Evolutionary conservation across 2,888 invertebrate species (phyloP).

Genomic region (Tenthredo scrophulariae): DNA sequence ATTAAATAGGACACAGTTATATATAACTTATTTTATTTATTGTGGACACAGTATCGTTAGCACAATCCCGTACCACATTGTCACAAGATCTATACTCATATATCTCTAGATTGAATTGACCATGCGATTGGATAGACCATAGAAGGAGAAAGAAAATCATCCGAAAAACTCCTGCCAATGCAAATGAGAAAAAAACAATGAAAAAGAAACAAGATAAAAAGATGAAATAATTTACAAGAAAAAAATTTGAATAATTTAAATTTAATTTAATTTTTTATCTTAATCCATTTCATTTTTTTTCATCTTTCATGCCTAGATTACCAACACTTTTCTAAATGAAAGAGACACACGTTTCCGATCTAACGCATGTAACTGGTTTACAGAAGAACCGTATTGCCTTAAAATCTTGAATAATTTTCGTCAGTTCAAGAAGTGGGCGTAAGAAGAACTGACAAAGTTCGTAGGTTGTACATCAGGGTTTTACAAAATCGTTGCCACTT

Average conservation of each 20-base stretch:
- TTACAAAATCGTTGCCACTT: slow-evolving; percentile 38
- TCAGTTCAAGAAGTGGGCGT: neutral
- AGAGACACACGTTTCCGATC: neutral
- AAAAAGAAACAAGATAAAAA: too few species aligned
- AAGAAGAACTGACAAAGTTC: neutral
- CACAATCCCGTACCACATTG: neutral
- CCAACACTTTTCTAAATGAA: neutral
- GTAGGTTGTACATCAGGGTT: neutral
- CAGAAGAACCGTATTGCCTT: neutral
- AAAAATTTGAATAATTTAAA: too few species aligned
- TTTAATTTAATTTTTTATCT: too few species aligned
- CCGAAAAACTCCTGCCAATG: neutral
- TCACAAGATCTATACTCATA: neutral
- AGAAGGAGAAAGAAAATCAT: neutral
- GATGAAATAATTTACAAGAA: too few species aligned
- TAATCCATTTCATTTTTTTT: too few species aligned
- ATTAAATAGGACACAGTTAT: neutral
- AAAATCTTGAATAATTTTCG: neutral
- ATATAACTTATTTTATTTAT: neutral
- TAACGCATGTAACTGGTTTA: neutral
- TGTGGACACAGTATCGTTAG: neutral
- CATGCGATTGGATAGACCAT: neutral
- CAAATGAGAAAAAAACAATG: too few species aligned
- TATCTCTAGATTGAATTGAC: neutral
- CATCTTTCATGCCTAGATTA: too few species aligned